Conservation (phyloP, 1,140 invertebrate genomes). For the Melipona quadrifasciata region DNA sequence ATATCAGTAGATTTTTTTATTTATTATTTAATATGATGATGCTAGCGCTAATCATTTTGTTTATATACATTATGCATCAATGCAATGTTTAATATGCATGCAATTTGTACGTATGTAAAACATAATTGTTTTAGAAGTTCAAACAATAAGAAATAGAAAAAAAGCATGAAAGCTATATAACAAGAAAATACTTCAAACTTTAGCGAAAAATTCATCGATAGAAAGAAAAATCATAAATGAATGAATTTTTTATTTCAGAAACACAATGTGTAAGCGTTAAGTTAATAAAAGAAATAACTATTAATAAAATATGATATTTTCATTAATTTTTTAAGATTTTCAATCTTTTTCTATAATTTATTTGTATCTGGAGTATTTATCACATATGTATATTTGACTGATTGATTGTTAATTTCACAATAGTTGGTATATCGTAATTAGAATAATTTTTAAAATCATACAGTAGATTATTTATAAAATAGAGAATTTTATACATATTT, state of each 20-base stretch:
- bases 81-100: neutral
- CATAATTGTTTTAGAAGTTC: neutral
- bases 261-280: neutral
- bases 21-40: neutral
- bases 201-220: neutral
- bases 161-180: neutral
- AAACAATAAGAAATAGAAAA: neutral
- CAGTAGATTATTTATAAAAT: neutral
- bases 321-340: neutral
- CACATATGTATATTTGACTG: neutral
- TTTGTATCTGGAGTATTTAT: neutral
- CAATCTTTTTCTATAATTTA: neutral
- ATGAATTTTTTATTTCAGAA: neutral
- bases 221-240: neutral
- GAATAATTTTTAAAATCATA: neutral
- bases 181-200: neutral
- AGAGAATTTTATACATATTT: neutral
- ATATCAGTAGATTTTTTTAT: neutral
- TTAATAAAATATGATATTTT: neutral
- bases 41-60: neutral
- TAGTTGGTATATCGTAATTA: neutral
- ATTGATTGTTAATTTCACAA: neutral
- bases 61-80: neutral
- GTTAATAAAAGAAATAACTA: neutral
- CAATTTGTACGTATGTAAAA: too few relatives aligned